A percentile compares a stretch with the other conserved stretches of the same genome.
These are phyloP conservation scores for Tachyglossus aculeatus DNA, from an alignment of 2,797 vertebrate genomes.

Conservation along the genomic window DNA sequence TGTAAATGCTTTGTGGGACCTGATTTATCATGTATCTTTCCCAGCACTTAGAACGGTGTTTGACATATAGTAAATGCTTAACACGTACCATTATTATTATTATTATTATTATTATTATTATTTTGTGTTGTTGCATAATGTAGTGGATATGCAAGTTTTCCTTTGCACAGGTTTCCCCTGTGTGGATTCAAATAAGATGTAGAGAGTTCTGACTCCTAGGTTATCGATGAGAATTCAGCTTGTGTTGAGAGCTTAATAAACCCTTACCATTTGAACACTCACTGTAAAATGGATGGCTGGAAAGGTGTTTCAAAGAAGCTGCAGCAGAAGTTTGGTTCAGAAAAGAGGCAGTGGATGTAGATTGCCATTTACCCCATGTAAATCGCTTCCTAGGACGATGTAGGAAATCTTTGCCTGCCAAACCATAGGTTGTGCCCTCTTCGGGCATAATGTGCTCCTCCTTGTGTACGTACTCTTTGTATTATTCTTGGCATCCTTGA, in stretches of 20 bases:
- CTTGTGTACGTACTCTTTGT: neutral
- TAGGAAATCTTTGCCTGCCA: neutral
- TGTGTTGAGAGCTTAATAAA: neutral
- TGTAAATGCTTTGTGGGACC: no score
- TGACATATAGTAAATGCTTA: no score
- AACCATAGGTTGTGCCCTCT: neutral
- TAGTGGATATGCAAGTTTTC: fast-evolving
- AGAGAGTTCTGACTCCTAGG: neutral
- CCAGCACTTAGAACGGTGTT: no score
- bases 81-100: no score
- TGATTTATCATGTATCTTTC: no score
- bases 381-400: neutral
- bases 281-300: neutral
- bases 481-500: neutral
- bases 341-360: neutral
- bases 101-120: no score
- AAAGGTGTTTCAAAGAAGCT: neutral
- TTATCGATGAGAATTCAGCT: neutral
- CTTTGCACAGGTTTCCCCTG: neutral
- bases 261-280: neutral
- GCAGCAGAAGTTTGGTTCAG: neutral
- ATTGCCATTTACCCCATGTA: neutral
- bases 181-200: neutral
- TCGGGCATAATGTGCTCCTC: neutral
- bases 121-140: fast-evolving